Conservation (phyloP, 2,113 vertebrate genomes). For the Phaethon lepturus region DNA sequence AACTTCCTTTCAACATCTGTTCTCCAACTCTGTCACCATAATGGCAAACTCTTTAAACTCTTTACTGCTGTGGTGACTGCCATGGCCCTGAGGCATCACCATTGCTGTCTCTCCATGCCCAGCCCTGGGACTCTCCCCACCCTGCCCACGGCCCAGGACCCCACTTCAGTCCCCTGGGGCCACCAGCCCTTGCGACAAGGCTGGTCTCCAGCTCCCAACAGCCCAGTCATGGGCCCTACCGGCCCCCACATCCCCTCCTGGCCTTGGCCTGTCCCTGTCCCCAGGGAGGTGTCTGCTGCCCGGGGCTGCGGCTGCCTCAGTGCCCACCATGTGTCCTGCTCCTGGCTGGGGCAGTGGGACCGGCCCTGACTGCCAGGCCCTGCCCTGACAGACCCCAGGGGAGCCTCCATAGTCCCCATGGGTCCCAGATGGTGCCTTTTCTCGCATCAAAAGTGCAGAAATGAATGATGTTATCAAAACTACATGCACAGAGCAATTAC, state of each 20-base stretch:
- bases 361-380: not conserved
- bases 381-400: rapidly evolving
- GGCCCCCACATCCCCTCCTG: rapidly evolving
- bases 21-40: not conserved
- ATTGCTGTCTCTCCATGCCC: not conserved
- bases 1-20: not conserved
- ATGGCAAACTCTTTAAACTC: not conserved
- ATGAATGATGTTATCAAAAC: not conserved
- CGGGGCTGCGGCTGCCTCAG: rapidly evolving
- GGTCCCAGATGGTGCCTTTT: not conserved
- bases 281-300: no score
- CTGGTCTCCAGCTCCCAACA: no score
- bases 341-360: not conserved
- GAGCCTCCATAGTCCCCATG: not conserved
- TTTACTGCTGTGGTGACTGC: not conserved
- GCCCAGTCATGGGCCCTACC: not conserved
- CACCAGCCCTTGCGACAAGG: rapidly evolving
- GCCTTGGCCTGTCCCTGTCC: not conserved
- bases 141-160: not conserved
- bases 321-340: not conserved
- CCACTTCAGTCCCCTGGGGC: rapidly evolving
- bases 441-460: not conserved
- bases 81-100: no score
- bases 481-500: not conserved
- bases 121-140: rapidly evolving